Conservation (phyloP, 2,113 vertebrate genomes). For the Carassius carassius region DNA sequence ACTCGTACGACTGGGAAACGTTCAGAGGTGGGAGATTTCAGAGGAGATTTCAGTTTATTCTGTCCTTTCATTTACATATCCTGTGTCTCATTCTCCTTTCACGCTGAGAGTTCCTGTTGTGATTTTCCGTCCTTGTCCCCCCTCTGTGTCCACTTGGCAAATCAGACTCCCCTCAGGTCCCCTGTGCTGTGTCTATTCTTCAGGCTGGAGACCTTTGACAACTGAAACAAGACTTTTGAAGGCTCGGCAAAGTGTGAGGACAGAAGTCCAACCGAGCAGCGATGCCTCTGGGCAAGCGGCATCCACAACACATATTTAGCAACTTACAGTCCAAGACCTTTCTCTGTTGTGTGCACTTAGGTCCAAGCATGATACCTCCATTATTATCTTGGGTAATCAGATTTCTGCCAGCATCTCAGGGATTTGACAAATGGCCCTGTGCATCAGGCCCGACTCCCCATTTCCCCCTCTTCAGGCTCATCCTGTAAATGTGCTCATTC, state of each 20-base stretch:
- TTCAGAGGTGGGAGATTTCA: conserved; percentile 36
- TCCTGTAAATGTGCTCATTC: conserved; percentile 51
- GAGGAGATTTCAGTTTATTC: conserved; percentile 21
- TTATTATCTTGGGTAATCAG: conserved; percentile 56
- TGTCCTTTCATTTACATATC: conserved; percentile 31
- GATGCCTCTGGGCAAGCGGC: not conserved
- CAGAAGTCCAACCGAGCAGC: conserved; percentile 12
- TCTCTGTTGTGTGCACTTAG: conserved; percentile 16
- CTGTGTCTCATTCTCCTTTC: conserved; percentile 33
- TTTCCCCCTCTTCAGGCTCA: conserved; percentile 50
- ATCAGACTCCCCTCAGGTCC: conserved; percentile 21
- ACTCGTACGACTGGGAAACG: not conserved
- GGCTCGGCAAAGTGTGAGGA: not conserved
- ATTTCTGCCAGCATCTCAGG: conserved; percentile 51
- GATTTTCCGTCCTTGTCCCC: not conserved
- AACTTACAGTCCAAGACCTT: conserved; percentile 19
- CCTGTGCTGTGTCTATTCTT: conserved; percentile 12
- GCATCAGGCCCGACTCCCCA: conserved; percentile 53
- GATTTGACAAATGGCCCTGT: conserved; percentile 56
- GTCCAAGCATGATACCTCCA: conserved; percentile 48
- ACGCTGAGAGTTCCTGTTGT: conserved; percentile 40
- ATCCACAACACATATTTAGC: conserved; percentile 20
- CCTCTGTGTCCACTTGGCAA: conserved; percentile 25
- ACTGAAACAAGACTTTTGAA: not conserved
- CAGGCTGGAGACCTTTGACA: conserved; percentile 1